phyloP scores from a whole-genome alignment of 2,797 vertebrate genomes.

The Austrolebias charrua region DNA sequence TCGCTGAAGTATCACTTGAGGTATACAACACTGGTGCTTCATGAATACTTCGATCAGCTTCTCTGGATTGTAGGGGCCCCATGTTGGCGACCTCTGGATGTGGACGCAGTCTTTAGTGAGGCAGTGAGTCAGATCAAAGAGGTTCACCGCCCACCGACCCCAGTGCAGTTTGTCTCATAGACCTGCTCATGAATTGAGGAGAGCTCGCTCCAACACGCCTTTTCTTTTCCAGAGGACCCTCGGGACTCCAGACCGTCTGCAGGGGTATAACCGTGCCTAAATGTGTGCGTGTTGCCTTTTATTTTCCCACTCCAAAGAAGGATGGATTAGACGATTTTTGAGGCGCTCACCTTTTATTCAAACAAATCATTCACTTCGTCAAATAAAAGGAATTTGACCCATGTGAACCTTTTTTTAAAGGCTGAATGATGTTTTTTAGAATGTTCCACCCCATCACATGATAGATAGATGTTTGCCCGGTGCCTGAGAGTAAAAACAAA shows the following conservation, averaged over 20 bases:
- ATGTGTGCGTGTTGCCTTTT: slow-evolving; percentile 44
- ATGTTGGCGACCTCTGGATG: slow-evolving; percentile 13
- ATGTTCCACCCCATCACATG: slow-evolving; percentile 15
- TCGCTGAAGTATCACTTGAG: too few relatives aligned
- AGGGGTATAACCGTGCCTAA: slow-evolving; percentile 29
- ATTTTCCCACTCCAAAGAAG: slow-evolving; percentile 64
- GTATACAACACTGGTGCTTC: background rate
- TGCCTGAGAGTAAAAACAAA: too few relatives aligned
- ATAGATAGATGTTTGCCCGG: background rate
- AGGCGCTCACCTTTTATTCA: slow-evolving; percentile 73
- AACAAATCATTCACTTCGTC: slow-evolving; percentile 71
- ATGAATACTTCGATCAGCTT: slow-evolving; percentile 16
- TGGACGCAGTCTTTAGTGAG: slow-evolving; percentile 36
- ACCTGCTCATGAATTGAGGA: slow-evolving; percentile 56
- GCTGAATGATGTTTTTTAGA: slow-evolving; percentile 44
- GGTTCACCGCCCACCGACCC: slow-evolving; percentile 51
- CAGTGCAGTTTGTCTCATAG: slow-evolving; percentile 52
- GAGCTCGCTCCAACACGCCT: slow-evolving; percentile 60
- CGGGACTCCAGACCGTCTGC: slow-evolving; percentile 31
- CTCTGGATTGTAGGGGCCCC: slow-evolving; percentile 3
- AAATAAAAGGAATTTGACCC: slow-evolving; percentile 73
- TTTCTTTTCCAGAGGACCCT: slow-evolving; percentile 50
- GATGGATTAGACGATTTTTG: slow-evolving; percentile 63
- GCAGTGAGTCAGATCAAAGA: slow-evolving; percentile 60
- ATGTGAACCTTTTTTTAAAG: slow-evolving; percentile 52